phyloP scores from a whole-genome alignment of 2,888 invertebrate species.

The Lingula anatina region DNA sequence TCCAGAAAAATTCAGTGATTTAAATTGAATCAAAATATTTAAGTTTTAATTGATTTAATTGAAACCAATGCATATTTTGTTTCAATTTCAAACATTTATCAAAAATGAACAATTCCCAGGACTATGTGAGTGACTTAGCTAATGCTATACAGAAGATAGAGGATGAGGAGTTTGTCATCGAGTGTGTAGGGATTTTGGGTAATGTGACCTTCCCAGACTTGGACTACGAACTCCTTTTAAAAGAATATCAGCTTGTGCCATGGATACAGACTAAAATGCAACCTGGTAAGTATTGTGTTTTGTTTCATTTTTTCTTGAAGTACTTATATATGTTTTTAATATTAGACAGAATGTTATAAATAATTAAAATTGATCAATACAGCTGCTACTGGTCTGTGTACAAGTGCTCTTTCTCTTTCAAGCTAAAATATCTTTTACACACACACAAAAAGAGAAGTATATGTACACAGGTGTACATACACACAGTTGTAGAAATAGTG shows the following conservation, averaged over 20 bases:
- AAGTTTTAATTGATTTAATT: neutral
- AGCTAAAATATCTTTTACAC: too few species aligned
- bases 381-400: too few species aligned
- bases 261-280: constrained; percentile 80
- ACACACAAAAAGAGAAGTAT: too few species aligned
- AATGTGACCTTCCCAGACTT: constrained; percentile 82
- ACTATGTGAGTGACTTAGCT: constrained; percentile 93
- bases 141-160: constrained; percentile 69
- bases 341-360: too few species aligned
- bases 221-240: constrained; percentile 83
- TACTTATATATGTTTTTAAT: too few species aligned
- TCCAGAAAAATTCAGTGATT: too few species aligned
- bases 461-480: too few species aligned
- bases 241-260: constrained; percentile 79
- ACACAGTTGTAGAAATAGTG: too few species aligned
- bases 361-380: too few species aligned
- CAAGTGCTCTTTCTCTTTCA: too few species aligned
- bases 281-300: constrained; percentile 63
- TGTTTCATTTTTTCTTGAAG: too few species aligned
- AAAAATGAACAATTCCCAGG: constrained; percentile 56
- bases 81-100: neutral
- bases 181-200: constrained; percentile 87
- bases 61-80: neutral
- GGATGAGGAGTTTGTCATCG: constrained; percentile 81
- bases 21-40: too few species aligned